Base-by-base conservation (phyloP, 2,113 vertebrate genomes). In the Ranitomeya imitator region DNA sequence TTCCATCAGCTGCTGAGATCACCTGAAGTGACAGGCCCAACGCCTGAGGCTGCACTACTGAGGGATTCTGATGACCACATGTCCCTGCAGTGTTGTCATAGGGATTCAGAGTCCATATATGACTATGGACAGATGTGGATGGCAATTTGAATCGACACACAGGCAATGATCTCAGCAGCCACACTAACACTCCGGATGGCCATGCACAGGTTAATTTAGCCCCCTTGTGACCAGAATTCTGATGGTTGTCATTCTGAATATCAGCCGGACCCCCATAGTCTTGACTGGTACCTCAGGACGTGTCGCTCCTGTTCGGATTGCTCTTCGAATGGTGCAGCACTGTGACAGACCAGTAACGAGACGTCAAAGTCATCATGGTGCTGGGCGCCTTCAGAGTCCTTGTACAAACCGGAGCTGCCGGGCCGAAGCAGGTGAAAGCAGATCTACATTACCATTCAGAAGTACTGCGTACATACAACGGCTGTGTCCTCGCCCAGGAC, bases 301-400 rank as follows among this genome's bases (percentile, higher is more conserved):
- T 99, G 97, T 86, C 96, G 94, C 92, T 99, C 98, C 11, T 95
- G 95, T n/a, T 99, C 98, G 0, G 97, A 96, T 93, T 99, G 98
- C 83, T 99, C 98, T 92, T 99, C 98, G 83, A 99, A 99, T 0
- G 98, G 98, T 52, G 92, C 96, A 0, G 97, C 97, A 0, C 96
- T 97, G 90, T 99, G 98, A 90, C 97, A 98, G 79, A 99, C 97
- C 86, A 99, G 95, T 90, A 99, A 94, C 45, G 98, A 98, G 81
- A 99, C 98, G 1, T 99, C 98, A 0, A 99, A 99, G 91, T 99
- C 98, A 14, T 99, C 98, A 0, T 99, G 97, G 92, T 99, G 98
- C 76, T 95, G 96, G 52, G 98, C 94, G 23, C 98, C 98, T 90
- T 99, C 98, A 2, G 97, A 96, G 89, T 99, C 98, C 90, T 97